phyloP scores from a whole-genome alignment of 1,140 invertebrate species.

The Ruditapes philippinarum region DNA sequence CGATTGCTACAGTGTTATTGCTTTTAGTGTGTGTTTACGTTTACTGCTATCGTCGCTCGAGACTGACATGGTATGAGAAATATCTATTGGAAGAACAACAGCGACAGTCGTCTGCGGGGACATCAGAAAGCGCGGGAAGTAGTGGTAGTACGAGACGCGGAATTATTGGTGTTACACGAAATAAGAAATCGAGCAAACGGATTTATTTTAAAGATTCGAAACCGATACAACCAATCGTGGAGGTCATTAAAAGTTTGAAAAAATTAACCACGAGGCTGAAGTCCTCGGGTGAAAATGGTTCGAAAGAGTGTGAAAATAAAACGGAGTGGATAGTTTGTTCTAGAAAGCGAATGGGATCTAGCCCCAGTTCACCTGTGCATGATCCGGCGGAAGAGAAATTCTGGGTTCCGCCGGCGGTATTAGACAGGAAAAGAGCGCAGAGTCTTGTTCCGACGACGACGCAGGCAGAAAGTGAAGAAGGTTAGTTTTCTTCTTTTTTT shows the following conservation, averaged over 20 bases:
- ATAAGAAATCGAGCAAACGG: not conserved
- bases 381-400: slow-evolving; percentile 53
- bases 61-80: slow-evolving; percentile 80
- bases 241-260: slow-evolving; percentile 56
- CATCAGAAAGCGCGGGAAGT: slow-evolving; percentile 22
- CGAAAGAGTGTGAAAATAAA: not conserved
- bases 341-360: slow-evolving; percentile 59
- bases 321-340: slow-evolving; percentile 64
- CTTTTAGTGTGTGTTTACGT: slow-evolving; percentile 70
- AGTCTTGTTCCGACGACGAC: slow-evolving; percentile 54
- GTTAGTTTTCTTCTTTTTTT: too few species aligned
- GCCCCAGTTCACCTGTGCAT: slow-evolving; percentile 43
- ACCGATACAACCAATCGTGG: slow-evolving; percentile 28
- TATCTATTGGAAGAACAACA: slow-evolving; percentile 69
- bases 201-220: not conserved
- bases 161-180: not conserved
- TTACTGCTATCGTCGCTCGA: slow-evolving; percentile 74
- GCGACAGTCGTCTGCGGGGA: not conserved
- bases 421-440: slow-evolving; percentile 57
- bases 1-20: slow-evolving; percentile 65
- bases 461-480: slow-evolving; percentile 57
- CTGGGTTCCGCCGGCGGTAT: slow-evolving; percentile 58
- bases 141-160: not conserved
- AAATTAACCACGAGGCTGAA: slow-evolving; percentile 47
- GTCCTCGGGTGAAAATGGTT: slow-evolving; percentile 10